Evolutionary conservation across 1,140 invertebrate genomes (phyloP), one percentile per base, ranked within the genome.

Genomic region (Schlechtendalia chinensis): DNA sequence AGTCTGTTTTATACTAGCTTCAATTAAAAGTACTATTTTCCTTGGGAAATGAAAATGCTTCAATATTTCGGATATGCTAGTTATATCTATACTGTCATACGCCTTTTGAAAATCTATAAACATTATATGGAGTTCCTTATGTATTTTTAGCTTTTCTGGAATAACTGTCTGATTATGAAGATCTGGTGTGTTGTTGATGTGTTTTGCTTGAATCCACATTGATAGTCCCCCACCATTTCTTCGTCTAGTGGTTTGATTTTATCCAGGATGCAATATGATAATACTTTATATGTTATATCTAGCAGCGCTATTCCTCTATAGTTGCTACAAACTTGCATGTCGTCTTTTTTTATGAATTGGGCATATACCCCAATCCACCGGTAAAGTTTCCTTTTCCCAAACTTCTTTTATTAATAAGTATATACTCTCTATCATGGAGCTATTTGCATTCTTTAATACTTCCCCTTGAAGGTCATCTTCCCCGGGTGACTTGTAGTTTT

Each of bases 301-400:
- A 65, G 32, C 29, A 65, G 12, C 63, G 8, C 29, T 65, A 65
- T 65, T 65, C 63, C 63, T 65, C 16, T 65, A 65, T 65, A 65
- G 63, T 65, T 65, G 39, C 17, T 65, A 65, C 19, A 65, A 29
- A 65, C 10, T 65, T 65, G 63, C 32, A 39, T 39, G 63, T 39
- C 63, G 17, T 29, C 32, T 39, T 39, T 29, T n/a, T 65, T 65
- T 65, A 6, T 65, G 5, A 0, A 65, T 65, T 19, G 5, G 29
- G 16, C 29, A 32, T 65, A 65, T 14, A 3, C 27, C n/a, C n/a
- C n/a, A n/a, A n/a, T n/a, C n/a, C n/a, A n/a, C n/a, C n/a, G n/a
- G n/a, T n/a, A n/a, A n/a, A n/a, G n/a, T n/a, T n/a, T n/a, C n/a
- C n/a, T n/a, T n/a, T n/a, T n/a, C n/a, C n/a, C n/a, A n/a, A n/a